Conservation (phyloP, 2,113 vertebrate species). For the pig (Sus scrofa) region DNA sequence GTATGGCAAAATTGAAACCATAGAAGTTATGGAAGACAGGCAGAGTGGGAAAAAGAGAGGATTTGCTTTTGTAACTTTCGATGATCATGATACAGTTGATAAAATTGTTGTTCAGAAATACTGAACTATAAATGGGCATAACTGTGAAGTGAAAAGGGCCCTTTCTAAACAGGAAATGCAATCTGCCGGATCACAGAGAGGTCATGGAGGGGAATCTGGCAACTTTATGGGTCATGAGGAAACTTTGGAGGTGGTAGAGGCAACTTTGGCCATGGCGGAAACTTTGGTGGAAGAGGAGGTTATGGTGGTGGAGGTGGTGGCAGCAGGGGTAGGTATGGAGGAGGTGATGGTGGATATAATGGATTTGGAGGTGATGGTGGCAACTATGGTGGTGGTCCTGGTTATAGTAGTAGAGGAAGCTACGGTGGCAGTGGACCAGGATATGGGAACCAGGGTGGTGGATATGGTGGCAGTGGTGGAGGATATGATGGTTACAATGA, state of each 20-base stretch:
- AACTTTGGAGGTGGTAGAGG: conserved; percentile 92
- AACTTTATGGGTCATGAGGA: conserved; percentile 95
- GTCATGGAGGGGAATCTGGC: conserved; percentile 93
- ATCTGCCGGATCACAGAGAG: conserved; percentile 94
- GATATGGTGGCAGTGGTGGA: conserved; percentile 91
- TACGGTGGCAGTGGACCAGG: conserved; percentile 91
- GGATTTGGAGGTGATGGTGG: conserved; percentile 96
- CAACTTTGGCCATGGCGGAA: conserved; percentile 92
- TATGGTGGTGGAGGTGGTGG: conserved; percentile 92
- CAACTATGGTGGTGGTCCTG: conserved; percentile 95
- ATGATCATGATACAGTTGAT: conserved; percentile 99
- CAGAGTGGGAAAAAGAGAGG: conserved; percentile 98
- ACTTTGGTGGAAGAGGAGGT: conserved; percentile 90
- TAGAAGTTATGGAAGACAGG: conserved; percentile 98
- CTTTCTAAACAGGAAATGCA: conserved; percentile 99
- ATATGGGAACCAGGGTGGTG: conserved; percentile 96
- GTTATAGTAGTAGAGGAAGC: conserved; percentile 94
- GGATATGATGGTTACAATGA: conserved; percentile 97
- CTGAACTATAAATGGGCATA: conserved; percentile 98
- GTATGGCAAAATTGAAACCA: conserved; percentile 97
- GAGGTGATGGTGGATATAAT: conserved; percentile 93
- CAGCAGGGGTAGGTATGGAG: conserved; percentile 93
- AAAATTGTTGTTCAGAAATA: conserved; percentile 99
- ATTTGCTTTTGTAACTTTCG: conserved; percentile 98
- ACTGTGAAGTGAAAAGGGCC: conserved; percentile 98